These are phyloP conservation scores for Zoanthus gigantus DNA, from an alignment of 92 coral and sea anemone genomes.

Conservation along the genomic window DNA sequence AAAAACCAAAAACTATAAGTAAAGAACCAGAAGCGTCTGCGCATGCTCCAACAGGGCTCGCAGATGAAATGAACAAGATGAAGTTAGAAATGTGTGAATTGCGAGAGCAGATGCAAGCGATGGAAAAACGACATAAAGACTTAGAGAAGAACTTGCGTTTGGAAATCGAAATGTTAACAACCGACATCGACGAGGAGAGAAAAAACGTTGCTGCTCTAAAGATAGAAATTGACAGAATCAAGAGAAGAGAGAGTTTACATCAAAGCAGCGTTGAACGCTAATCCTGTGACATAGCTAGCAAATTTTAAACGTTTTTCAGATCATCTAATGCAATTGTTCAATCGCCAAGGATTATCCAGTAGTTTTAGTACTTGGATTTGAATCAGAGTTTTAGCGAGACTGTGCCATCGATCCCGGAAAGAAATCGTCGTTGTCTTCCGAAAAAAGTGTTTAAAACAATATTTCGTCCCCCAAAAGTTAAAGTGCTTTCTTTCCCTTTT, in stretches of 20 bases:
- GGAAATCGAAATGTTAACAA: slow-evolving; percentile 83
- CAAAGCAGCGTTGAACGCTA: neutral
- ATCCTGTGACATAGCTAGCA: neutral
- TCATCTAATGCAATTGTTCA: neutral
- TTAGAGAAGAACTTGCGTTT: slow-evolving; percentile 66
- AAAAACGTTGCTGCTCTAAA: slow-evolving; percentile 84
- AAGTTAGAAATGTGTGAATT: slow-evolving; percentile 74
- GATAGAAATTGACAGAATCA: slow-evolving; percentile 88
- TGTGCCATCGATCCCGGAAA: neutral
- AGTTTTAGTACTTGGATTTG: neutral
- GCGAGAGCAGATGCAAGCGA: slow-evolving; percentile 59
- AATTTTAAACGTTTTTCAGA: neutral
- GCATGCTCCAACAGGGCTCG: neutral
- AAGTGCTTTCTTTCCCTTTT: too few relatives aligned
- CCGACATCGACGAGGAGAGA: slow-evolving; percentile 93
- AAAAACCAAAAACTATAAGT: neutral
- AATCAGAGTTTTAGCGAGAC: neutral
- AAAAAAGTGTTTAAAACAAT: neutral
- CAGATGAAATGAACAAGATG: slow-evolving; percentile 69
- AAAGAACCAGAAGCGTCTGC: slow-evolving; percentile 9
- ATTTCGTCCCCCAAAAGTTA: too few relatives aligned
- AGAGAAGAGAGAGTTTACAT: slow-evolving; percentile 42
- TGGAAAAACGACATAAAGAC: slow-evolving; percentile 83
- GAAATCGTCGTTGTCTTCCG: neutral
- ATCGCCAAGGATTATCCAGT: neutral